These are phyloP conservation scores for Amazona ochrocephala DNA, from an alignment of 2,797 vertebrate genomes.

Conservation along the genomic window DNA sequence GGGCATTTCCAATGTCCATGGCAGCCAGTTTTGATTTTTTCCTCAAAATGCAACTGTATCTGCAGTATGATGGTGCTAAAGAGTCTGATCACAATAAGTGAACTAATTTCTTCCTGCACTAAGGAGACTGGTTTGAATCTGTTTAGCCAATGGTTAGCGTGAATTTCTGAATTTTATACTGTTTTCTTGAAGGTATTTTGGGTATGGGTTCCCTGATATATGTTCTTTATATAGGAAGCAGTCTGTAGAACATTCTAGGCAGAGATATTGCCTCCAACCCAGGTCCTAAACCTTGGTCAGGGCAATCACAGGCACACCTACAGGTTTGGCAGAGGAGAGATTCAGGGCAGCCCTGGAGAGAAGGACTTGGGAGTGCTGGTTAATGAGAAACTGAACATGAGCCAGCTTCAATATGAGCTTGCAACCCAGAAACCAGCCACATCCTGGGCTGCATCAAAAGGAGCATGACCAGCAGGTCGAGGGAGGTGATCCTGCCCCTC, in stretches of 20 bases:
- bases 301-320: background rate
- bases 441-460: too few relatives aligned
- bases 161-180: constrained; percentile 1
- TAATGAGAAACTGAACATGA: background rate
- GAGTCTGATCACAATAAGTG: background rate
- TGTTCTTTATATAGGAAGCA: background rate
- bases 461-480: too few relatives aligned
- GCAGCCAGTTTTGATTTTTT: background rate
- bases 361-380: background rate
- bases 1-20: background rate
- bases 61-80: background rate
- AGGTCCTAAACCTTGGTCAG: background rate
- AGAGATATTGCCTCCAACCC: background rate
- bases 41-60: background rate
- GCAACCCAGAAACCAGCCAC: too few relatives aligned
- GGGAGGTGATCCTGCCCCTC: too few relatives aligned
- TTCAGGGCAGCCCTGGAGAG: background rate
- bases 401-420: too few relatives aligned
- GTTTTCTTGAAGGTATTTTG: constrained; percentile 1
- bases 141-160: background rate
- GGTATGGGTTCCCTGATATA: background rate
- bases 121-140: background rate
- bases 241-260: background rate
- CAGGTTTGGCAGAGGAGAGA: background rate
- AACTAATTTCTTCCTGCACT: background rate